phyloP scores from a whole-genome alignment of 2,888 invertebrate genomes.

The Flexamia atlantica region DNA sequence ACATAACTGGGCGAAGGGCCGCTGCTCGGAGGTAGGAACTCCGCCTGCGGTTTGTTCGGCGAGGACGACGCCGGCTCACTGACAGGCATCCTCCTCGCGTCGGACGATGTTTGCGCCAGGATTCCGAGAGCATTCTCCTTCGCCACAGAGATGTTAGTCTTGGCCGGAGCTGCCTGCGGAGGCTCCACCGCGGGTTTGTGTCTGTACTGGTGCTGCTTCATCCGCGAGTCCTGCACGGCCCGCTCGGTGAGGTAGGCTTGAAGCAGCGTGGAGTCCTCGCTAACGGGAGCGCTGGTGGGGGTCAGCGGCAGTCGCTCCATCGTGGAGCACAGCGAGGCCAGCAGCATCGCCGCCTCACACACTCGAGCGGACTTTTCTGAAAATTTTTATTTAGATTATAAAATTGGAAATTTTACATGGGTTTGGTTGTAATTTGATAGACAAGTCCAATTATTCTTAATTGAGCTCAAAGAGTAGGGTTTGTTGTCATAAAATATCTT shows the following conservation, averaged over 20 bases:
- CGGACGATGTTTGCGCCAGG: conserved; percentile 61
- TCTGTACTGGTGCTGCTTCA: conserved; percentile 82
- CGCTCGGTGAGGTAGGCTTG: conserved; percentile 86
- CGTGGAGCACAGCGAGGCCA: conserved; percentile 81
- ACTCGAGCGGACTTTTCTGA: conserved; percentile 48
- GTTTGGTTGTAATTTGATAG: too few species aligned
- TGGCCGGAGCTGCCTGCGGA: background rate
- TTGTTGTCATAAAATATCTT: too few species aligned
- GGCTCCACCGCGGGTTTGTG: conserved; percentile 8
- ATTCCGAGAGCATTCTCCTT: conserved; percentile 66
- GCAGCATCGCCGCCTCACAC: conserved; percentile 74
- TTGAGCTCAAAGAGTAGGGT: too few species aligned
- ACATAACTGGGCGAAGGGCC: conserved; percentile 74
- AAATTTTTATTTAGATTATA: too few species aligned
- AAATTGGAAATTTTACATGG: too few species aligned
- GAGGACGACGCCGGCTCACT: conserved; percentile 70
- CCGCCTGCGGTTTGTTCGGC: conserved; percentile 74
- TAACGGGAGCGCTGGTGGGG: conserved; percentile 62
- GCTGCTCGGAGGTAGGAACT: conserved; percentile 74
- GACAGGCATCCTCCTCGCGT: conserved; percentile 58
- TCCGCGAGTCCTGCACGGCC: conserved; percentile 83
- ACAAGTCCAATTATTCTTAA: too few species aligned
- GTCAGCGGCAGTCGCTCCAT: conserved; percentile 78
- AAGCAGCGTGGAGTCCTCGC: conserved; percentile 74
- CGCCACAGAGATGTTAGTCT: conserved; percentile 55